Evolutionary conservation across 2,888 invertebrate genomes (phyloP).

Genomic region (Drosophila rubida): DNA sequence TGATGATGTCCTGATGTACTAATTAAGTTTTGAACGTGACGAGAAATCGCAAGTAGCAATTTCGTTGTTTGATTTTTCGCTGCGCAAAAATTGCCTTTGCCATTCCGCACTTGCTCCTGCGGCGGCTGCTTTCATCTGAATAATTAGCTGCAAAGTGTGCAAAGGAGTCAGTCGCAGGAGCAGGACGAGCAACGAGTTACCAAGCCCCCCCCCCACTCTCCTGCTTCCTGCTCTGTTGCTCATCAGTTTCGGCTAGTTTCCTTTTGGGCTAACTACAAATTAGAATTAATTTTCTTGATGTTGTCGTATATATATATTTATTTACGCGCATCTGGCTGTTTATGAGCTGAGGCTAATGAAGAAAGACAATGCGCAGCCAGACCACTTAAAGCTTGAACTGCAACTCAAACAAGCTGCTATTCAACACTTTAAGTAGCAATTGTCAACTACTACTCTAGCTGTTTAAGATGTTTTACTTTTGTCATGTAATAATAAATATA

Average conservation of each 20-base stretch:
- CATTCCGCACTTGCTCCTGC: conserved; percentile 2
- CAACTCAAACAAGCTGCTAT: neutral
- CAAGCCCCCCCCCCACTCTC: neutral
- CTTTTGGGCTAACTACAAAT: conserved; percentile 66
- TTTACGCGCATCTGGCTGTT: conserved; percentile 27
- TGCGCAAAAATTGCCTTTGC: conserved; percentile 42
- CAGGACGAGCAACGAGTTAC: conserved; percentile 14
- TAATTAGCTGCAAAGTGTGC: conserved; percentile 79
- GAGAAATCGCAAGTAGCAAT: conserved; percentile 78
- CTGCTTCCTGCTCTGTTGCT: neutral
- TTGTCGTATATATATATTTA: conserved; percentile 22
- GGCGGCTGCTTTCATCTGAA: conserved; percentile 70
- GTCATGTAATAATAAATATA: no score
- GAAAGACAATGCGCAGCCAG: conserved; percentile 28
- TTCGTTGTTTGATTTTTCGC: conserved; percentile 78
- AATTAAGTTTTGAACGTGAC: conserved; percentile 80
- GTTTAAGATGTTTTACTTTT: no score
- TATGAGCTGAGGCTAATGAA: conserved; percentile 41
- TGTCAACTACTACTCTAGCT: no score
- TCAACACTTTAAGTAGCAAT: no score
- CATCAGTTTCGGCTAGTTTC: conserved; percentile 64
- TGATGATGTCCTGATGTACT: conserved; percentile 80
- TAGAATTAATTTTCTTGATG: conserved; percentile 75
- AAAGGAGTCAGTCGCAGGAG: conserved; percentile 52
- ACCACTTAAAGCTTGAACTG: neutral